A percentile compares a stretch with the other conserved stretches of the same genome.
These are phyloP conservation scores for Fopius arisanus DNA, from an alignment of 1,140 invertebrate genomes.

Conservation along the genomic window DNA sequence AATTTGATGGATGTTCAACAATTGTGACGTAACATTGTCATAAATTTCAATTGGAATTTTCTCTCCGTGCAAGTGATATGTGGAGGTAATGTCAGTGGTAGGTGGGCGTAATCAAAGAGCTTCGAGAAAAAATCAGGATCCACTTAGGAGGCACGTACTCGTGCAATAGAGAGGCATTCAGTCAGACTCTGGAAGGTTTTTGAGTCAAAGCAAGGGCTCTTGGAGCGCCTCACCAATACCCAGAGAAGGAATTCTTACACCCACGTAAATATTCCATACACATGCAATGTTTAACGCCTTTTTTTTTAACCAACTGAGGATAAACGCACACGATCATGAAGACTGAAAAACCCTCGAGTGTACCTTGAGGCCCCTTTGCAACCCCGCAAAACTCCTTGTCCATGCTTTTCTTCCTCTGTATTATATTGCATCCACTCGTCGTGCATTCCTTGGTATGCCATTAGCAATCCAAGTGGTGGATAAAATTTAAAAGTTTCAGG, in stretches of 20 bases:
- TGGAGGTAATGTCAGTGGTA: conserved; percentile 14
- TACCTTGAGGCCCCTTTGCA: not conserved
- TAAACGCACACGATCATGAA: conserved; percentile 25
- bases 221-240: conserved; percentile 27
- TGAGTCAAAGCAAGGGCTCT: conserved; percentile 38
- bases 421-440: not conserved
- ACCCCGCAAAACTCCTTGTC: not conserved
- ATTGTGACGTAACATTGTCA: too few relatives aligned
- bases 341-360: conserved; percentile 29
- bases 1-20: too few relatives aligned
- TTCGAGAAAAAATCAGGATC: conserved; percentile 39
- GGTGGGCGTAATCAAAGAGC: conserved; percentile 34
- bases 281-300: not conserved
- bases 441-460: not conserved
- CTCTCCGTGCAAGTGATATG: too few relatives aligned
- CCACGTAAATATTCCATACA: conserved; percentile 9
- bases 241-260: conserved; percentile 26
- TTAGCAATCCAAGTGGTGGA: not conserved
- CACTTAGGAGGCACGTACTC: conserved; percentile 39
- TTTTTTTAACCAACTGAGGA: not conserved
- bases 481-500: not conserved
- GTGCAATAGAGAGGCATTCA: conserved; percentile 37
- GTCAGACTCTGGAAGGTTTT: conserved; percentile 32
- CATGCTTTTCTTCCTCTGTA: conserved; percentile 26
- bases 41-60: too few relatives aligned